These are phyloP conservation scores for Lasius fuliginosus DNA, from an alignment of 2,888 invertebrate species.

Conservation along the genomic window DNA sequence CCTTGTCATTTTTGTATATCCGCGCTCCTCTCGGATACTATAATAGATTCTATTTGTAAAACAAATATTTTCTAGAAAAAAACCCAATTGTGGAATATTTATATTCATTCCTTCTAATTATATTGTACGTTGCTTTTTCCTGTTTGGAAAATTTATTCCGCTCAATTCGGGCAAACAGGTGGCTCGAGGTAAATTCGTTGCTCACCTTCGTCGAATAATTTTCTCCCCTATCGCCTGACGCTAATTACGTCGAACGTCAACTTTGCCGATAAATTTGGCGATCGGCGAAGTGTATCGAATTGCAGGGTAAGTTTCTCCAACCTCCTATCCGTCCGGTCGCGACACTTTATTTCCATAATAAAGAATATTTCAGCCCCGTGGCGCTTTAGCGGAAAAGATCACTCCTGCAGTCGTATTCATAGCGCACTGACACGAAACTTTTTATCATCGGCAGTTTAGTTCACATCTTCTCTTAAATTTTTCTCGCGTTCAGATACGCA, in stretches of 20 bases:
- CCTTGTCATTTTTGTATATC: not conserved
- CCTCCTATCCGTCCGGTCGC: not conserved
- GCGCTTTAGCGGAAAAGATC: not conserved
- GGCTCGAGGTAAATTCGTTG: not conserved
- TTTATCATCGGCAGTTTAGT: slow-evolving; percentile 62
- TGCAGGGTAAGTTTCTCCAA: slow-evolving; percentile 18
- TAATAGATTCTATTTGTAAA: not conserved
- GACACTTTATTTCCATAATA: slow-evolving; percentile 37
- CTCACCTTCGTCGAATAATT: slow-evolving; percentile 13
- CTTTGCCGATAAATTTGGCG: slow-evolving; percentile 16
- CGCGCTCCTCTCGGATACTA: not conserved
- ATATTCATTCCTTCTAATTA: not conserved
- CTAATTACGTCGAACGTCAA: slow-evolving; percentile 49
- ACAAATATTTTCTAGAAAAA: not conserved
- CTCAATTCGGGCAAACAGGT: not conserved
- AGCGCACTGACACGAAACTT: slow-evolving; percentile 65
- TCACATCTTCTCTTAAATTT: slow-evolving; percentile 25
- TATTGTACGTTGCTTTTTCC: not conserved
- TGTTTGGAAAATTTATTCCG: not conserved
- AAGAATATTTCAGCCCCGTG: slow-evolving; percentile 11
- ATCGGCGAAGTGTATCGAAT: slow-evolving; percentile 33
- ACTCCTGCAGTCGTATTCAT: slow-evolving; percentile 55
- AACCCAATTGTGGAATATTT: not conserved
- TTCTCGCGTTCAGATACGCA: not conserved
- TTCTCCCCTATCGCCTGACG: slow-evolving; percentile 5